phyloP scores from a whole-genome alignment of 2,797 vertebrate species.

The Myotis planiceps region DNA sequence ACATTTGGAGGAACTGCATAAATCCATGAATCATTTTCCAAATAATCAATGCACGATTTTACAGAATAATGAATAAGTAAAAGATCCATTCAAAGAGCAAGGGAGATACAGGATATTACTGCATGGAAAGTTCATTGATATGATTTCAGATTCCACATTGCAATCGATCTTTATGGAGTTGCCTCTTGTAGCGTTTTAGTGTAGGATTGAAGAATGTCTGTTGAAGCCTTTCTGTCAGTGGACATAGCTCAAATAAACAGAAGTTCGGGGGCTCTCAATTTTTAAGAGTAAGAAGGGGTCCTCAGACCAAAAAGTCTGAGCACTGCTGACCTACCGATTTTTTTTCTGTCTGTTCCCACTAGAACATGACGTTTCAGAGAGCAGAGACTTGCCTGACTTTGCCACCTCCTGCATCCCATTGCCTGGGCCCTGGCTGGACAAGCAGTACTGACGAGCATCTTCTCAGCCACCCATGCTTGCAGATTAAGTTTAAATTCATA shows the following conservation, averaged over 20 bases:
- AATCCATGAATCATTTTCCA: background rate
- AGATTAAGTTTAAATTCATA: background rate
- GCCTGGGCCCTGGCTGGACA: rapidly evolving
- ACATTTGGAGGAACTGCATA: background rate
- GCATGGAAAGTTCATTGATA: background rate
- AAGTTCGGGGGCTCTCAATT: background rate
- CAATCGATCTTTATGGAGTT: background rate
- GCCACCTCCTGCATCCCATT: rapidly evolving
- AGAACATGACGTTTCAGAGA: background rate
- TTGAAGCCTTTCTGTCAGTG: background rate
- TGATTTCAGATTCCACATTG: background rate
- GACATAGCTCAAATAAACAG: background rate
- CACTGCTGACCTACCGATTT: rapidly evolving
- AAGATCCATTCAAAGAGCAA: background rate
- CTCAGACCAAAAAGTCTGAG: background rate
- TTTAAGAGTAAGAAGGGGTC: background rate
- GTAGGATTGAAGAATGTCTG: background rate
- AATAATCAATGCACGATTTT: background rate
- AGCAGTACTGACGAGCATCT: background rate
- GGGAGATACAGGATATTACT: background rate
- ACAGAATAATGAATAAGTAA: background rate
- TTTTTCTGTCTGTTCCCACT: background rate
- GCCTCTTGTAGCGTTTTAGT: background rate
- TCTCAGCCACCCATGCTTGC: background rate
- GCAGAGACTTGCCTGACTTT: background rate